Evolutionary conservation across 1,140 invertebrate genomes (phyloP).

Genomic region (Lasioglossum baleicum): DNA sequence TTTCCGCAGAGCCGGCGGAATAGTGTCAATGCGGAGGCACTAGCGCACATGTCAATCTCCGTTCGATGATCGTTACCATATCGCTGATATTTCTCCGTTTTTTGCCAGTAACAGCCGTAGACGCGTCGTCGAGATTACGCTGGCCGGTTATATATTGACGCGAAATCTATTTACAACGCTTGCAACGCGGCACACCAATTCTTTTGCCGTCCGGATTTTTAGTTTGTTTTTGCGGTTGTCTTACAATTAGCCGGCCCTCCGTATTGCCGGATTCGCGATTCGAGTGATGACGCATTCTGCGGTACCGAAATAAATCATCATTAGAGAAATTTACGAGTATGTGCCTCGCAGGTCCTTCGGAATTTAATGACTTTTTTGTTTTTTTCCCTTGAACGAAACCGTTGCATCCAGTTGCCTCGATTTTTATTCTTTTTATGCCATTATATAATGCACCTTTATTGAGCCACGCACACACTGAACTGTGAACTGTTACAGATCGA

Average conservation of each 20-base stretch:
- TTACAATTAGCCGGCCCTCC: too few species aligned
- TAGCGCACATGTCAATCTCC: not conserved
- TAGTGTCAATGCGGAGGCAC: not conserved
- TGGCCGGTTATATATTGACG: not conserved
- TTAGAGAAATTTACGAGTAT: not conserved
- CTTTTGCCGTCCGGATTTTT: not conserved
- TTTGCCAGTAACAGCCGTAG: not conserved
- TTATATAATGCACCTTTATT: not conserved
- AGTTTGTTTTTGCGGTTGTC: not conserved
- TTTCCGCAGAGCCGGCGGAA: slow-evolving; percentile 21
- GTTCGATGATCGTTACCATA: not conserved
- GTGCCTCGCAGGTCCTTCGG: not conserved
- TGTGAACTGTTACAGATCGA: slow-evolving; percentile 86
- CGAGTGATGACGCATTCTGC: not conserved
- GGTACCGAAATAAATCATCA: not conserved
- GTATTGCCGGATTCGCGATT: not conserved
- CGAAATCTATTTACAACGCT: not conserved
- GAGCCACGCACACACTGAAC: not conserved
- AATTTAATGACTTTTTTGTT: too few species aligned
- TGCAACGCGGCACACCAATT: not conserved
- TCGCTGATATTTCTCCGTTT: not conserved
- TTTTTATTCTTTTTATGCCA: not conserved
- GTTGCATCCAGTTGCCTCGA: not conserved
- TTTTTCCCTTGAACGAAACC: not conserved
- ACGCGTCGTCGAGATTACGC: not conserved